Evolutionary conservation across 2,797 vertebrate genomes (phyloP).

Genomic region (Melanotaenia parkinsoni): DNA sequence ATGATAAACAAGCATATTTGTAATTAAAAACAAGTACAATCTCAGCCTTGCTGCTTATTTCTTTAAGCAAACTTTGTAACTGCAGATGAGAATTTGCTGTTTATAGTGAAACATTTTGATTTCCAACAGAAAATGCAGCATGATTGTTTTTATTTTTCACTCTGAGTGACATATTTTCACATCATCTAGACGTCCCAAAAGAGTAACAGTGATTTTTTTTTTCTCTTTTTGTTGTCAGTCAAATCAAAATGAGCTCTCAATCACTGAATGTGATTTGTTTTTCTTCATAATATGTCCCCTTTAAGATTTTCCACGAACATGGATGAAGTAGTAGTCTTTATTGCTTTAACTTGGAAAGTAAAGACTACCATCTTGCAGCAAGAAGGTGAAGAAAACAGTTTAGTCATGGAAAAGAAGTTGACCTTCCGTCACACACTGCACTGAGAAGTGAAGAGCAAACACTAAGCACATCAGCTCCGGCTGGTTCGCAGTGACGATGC

Average conservation of each 20-base stretch:
- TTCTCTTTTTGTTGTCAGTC: background rate
- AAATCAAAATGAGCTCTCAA: background rate
- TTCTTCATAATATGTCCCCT: background rate
- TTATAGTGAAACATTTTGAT: background rate
- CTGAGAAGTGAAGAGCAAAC: slow-evolving; percentile 43
- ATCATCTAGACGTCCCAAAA: background rate
- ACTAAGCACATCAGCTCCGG: slow-evolving; percentile 45
- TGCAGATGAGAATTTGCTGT: background rate
- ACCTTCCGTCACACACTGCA: background rate
- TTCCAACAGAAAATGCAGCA: background rate
- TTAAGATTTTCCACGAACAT: slow-evolving; percentile 6
- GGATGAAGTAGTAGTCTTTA: background rate
- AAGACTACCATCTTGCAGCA: slow-evolving; percentile 3
- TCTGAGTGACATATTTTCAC: background rate
- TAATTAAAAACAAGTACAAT: no score
- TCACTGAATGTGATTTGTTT: background rate
- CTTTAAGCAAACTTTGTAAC: background rate
- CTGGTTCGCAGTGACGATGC: slow-evolving; percentile 41
- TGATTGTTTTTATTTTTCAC: no score
- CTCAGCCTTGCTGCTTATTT: no score
- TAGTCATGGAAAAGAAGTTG: background rate
- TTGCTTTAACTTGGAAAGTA: background rate
- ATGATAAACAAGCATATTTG: no score
- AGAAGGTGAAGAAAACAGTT: background rate
- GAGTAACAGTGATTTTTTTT: background rate